Evolutionary conservation across 2,113 vertebrate genomes (phyloP), one percentile per base, ranked within the genome.

Genomic region (Galemys pyrenaicus): DNA sequence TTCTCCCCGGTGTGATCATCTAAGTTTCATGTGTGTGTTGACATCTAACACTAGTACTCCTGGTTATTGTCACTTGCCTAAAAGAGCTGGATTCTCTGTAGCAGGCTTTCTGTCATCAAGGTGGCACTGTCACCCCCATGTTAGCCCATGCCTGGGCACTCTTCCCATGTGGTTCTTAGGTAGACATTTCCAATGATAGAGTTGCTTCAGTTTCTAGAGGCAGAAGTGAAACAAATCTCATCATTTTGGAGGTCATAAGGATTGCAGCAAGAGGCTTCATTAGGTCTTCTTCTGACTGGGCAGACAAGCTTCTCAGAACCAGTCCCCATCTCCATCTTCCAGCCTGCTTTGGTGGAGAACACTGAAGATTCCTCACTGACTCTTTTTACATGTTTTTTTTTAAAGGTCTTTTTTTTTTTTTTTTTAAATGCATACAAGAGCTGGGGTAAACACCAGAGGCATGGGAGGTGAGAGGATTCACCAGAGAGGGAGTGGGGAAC

Each of bases 41-140:
- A 41, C 1, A 49, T 54, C 85, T 2, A 19, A 16, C 3, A 37
- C 26, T 56, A 10, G 1, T 10, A 19, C 10, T 75, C 32, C 37
- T 67, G 54, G 2, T 56, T 49, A 62, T 22, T 26, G 8, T 12
- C 4, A 22, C 0, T 2, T 22, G 37, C 13, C 1, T 3, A 13
- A 46, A 81, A 24, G 51, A 67, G 9, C 35, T 70, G 39, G 44
- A 6, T 44, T 35, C 28, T 37, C 28, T 44, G 24, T 6, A 10
- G 4, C 5, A 0, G 1, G 24, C 41, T 49, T 2, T 37, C 35
- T n/a, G 56, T 15, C 32, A 22, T 58, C 35, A 30, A 0, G 5
- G 2, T 9, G 22, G 12, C 1, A 11, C 5, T 1, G 0, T 20
- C 6, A 32, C 6, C 2, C 1, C 28, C 9, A 2, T 41, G 26